These are phyloP conservation scores for Gnathonemus echidnorhynchus DNA, from an alignment of 2,113 vertebrate species.

Conservation along the genomic window DNA sequence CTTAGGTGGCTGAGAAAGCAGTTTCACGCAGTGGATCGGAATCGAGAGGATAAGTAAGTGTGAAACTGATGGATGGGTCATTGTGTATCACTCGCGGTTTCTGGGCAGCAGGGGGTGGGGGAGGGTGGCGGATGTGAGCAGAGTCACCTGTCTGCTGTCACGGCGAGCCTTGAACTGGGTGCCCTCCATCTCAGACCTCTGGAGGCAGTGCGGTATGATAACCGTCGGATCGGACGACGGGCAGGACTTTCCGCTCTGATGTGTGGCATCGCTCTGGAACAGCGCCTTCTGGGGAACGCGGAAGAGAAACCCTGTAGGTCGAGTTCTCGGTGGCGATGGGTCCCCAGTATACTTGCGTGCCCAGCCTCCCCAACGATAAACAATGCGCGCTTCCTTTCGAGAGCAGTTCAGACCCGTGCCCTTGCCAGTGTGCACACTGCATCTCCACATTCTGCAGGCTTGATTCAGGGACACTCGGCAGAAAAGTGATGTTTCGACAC, in stretches of 20 bases:
- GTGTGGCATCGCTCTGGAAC: background rate
- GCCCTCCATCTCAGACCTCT: background rate
- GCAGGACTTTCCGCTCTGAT: background rate
- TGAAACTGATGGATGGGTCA: background rate
- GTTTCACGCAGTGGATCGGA: background rate
- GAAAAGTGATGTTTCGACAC: background rate
- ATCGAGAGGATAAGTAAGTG: background rate
- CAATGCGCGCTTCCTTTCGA: background rate
- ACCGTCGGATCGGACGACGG: background rate
- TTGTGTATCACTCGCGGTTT: background rate
- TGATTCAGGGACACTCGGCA: background rate
- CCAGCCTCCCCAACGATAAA: background rate
- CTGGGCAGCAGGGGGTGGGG: background rate
- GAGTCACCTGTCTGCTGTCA: background rate
- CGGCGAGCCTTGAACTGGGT: background rate
- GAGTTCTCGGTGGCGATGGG: background rate
- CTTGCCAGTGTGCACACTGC: background rate
- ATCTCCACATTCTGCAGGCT: background rate
- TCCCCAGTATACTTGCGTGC: background rate
- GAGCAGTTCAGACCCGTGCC: background rate
- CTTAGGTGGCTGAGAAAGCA: constrained; percentile 1
- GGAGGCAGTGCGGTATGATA: background rate
- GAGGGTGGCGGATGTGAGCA: background rate
- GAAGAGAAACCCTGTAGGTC: background rate
- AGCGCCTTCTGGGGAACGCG: background rate